Conservation (phyloP, 2,797 vertebrate species). For the Poecilia gillii region DNA sequence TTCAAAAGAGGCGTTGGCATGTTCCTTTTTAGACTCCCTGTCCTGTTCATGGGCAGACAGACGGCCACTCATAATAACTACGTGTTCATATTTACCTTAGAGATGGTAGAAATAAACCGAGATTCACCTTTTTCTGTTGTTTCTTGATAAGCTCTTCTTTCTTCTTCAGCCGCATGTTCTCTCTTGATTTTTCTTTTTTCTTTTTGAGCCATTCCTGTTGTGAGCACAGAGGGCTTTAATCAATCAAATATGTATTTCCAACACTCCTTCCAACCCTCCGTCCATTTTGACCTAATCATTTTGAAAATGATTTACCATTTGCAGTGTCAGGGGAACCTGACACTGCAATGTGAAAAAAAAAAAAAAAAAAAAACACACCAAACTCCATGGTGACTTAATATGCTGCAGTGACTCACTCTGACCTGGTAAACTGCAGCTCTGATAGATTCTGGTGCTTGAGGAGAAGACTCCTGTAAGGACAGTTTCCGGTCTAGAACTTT, state of each 20-base stretch:
- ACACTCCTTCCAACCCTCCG: no score
- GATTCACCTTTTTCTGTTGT: constrained; percentile 73
- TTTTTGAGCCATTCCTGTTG: constrained; percentile 91
- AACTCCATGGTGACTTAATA: background rate
- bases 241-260: no score
- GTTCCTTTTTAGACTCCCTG: constrained; percentile 83
- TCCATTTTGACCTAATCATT: background rate
- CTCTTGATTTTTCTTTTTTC: constrained; percentile 82
- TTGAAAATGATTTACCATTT: background rate
- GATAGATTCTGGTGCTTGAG: constrained; percentile 82
- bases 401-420: constrained; percentile 32
- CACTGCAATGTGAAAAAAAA: no score
- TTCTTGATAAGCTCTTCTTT: constrained; percentile 81
- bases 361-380: background rate
- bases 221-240: background rate
- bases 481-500: constrained; percentile 86
- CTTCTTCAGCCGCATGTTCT: constrained; percentile 81
- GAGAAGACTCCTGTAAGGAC: constrained; percentile 72
- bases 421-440: constrained; percentile 94
- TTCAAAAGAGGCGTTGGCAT: constrained; percentile 86
- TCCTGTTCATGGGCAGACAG: constrained; percentile 74
- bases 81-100: background rate
- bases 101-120: background rate
- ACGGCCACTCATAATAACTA: constrained; percentile 3
- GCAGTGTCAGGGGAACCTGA: background rate